phyloP scores from a whole-genome alignment of 2,113 vertebrate species.

The Orthonyx spaldingii region DNA sequence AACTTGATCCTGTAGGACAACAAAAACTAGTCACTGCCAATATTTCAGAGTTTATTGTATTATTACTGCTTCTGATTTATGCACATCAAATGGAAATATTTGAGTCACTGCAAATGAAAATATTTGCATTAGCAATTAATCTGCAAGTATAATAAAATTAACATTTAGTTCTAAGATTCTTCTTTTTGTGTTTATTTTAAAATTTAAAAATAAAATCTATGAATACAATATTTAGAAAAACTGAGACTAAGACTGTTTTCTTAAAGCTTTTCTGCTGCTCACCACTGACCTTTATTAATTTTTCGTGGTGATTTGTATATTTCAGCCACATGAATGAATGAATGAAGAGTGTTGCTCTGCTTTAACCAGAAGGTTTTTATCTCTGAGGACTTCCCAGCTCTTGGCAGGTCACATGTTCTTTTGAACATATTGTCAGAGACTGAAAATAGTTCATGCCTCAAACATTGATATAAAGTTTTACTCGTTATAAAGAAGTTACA shows the following conservation, averaged over 20 bases:
- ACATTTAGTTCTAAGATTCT: not conserved
- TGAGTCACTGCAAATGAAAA: not conserved
- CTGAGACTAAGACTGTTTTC: not conserved
- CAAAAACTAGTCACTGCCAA: not conserved
- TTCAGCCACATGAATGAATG: not conserved
- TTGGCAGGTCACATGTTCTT: not conserved
- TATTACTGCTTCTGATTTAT: not conserved
- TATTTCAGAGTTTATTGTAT: not conserved
- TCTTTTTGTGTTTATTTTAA: not conserved
- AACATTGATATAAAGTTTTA: too few relatives aligned
- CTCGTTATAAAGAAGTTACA: too few relatives aligned
- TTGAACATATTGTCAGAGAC: too few relatives aligned
- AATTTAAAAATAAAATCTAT: not conserved
- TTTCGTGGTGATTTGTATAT: not conserved
- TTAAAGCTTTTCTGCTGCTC: not conserved
- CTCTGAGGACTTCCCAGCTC: not conserved
- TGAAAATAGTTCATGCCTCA: too few relatives aligned
- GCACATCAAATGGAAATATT: not conserved
- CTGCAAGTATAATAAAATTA: not conserved
- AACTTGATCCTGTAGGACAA: not conserved
- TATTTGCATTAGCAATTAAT: not conserved
- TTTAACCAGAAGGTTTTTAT: not conserved
- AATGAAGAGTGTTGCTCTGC: not conserved
- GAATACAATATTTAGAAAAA: not conserved
- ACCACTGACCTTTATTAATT: not conserved